Evolutionary conservation across 2,797 vertebrate species (phyloP), one percentile per base, ranked within the genome.

Genomic region (Gymnoscopelus microlampas): DNA sequence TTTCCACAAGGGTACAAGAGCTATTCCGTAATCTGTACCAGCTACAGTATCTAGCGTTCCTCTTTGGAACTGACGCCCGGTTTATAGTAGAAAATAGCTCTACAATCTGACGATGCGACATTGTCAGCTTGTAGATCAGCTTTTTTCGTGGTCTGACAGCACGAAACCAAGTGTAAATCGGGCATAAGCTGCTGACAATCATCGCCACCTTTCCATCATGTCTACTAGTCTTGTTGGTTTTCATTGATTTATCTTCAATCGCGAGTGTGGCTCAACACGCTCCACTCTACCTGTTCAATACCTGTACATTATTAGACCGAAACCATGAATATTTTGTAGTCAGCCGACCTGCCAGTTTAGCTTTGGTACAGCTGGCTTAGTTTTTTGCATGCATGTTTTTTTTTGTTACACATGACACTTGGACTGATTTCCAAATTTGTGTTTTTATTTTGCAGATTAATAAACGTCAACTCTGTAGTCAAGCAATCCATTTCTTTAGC

Each of bases 291-390:
- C 48, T 13, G 19, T 19, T 19, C 19, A 19, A 39, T 39, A 39
- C 5, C 35, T 39, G 35, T 39, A 39, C 35, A 39, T 39, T 39
- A 39, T 19, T 19, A 58, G 44, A 75, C 6, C 39, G 60, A 77
- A 23, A 73, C 15, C 13, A 13, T 12, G 8, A 66, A 56, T 69
- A 55, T 82, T 80, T 86, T 79, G 69, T 84, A 87, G 73, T 79
- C 80, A 83, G 81, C 13, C 19, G 12, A 67, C 49, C 77, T 69
- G 53, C 55, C 35, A 59, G 68, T 72, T 55, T 29, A 68, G 9
- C 29, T 24, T 23, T 2, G 44, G 3, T 19, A 39, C 7, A 39
- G 29, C 29, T 57, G 35, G 35, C 11, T 63, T 35, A 14, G 53
- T 13, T 7, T 64, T 7, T 73, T 80, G 4, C n/a, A 29, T 70